phyloP scores from a whole-genome alignment of 2,888 invertebrate species.

The Euphydryas editha region DNA sequence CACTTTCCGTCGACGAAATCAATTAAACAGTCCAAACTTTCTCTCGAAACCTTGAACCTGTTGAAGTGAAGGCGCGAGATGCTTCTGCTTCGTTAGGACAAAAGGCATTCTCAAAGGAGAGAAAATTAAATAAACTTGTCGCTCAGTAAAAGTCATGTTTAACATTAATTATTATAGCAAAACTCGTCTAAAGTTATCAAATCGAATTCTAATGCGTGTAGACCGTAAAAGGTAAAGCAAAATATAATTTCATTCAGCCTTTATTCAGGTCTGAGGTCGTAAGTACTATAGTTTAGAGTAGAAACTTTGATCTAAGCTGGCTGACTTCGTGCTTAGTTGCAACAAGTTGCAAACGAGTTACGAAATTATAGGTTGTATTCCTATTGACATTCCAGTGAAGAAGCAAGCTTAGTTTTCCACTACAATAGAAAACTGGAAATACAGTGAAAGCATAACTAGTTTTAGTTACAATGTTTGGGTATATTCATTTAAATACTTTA shows the following conservation, averaged over 20 bases:
- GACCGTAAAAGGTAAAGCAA: slow-evolving; percentile 21
- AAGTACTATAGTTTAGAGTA: slow-evolving; percentile 36
- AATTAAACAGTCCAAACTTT: too few species aligned
- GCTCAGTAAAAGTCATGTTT: too few species aligned
- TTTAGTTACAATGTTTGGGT: background rate
- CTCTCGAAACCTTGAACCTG: too few species aligned
- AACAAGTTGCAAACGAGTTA: slow-evolving; percentile 36
- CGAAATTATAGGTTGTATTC: slow-evolving; percentile 18
- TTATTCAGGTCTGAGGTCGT: slow-evolving; percentile 34
- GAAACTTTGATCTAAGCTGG: slow-evolving; percentile 36
- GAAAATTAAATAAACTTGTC: too few species aligned
- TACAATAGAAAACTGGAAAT: background rate
- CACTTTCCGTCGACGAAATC: too few species aligned
- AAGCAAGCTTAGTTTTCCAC: slow-evolving; percentile 3
- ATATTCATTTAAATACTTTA: too few species aligned
- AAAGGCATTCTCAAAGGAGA: too few species aligned
- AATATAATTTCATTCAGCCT: slow-evolving; percentile 25
- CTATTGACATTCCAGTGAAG: slow-evolving; percentile 8
- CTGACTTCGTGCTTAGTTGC: slow-evolving; percentile 26
- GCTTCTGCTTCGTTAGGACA: too few species aligned
- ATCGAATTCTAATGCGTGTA: background rate
- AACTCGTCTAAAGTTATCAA: too few species aligned
- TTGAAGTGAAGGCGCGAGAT: too few species aligned
- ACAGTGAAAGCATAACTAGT: background rate
- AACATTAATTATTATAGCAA: too few species aligned